phyloP scores from a whole-genome alignment of 2,113 vertebrate genomes.

The Miniopterus natalensis region DNA sequence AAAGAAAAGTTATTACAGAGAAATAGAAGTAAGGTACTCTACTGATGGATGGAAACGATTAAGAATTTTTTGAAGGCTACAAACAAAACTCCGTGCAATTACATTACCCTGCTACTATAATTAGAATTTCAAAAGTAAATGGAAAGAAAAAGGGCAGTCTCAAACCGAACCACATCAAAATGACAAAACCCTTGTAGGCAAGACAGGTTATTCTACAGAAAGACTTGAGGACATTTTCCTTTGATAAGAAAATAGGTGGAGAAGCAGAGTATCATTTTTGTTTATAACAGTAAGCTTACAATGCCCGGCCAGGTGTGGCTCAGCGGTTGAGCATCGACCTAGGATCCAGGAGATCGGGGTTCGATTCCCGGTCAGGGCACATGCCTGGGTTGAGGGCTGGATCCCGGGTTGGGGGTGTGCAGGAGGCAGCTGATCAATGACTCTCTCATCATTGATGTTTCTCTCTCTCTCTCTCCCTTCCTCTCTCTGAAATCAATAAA shows the following conservation, averaged over 20 bases:
- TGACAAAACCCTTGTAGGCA: background rate
- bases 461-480: too few relatives aligned
- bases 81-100: background rate
- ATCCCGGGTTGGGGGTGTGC: too few relatives aligned
- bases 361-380: too few relatives aligned
- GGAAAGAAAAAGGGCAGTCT: background rate
- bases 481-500: too few relatives aligned
- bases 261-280: background rate
- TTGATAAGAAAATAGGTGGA: background rate
- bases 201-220: background rate
- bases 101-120: slow-evolving; percentile 27
- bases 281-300: background rate
- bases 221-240: background rate
- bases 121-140: background rate
- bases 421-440: too few relatives aligned
- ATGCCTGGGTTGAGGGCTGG: too few relatives aligned
- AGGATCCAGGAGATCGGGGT: too few relatives aligned
- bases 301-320: too few relatives aligned
- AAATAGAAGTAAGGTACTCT: background rate
- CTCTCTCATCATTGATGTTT: too few relatives aligned
- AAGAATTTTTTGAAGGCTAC: background rate
- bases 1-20: background rate
- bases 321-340: too few relatives aligned
- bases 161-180: background rate
- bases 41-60: background rate